These are phyloP conservation scores for Pantherophis vulpinus DNA, from an alignment of 2,797 vertebrate genomes.

Conservation along the genomic window DNA sequence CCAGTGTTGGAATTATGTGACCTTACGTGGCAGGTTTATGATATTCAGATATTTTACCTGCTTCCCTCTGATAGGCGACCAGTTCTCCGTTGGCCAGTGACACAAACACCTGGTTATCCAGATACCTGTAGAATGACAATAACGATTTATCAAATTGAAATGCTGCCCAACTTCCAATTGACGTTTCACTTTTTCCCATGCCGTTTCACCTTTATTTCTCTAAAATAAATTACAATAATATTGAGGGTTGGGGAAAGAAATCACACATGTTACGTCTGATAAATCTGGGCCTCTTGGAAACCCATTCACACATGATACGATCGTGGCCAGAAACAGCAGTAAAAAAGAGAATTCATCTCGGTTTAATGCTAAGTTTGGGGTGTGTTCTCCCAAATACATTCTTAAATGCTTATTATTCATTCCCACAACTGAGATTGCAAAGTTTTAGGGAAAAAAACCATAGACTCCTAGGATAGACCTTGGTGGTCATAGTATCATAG, in stretches of 20 bases:
- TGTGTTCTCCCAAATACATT: too few species aligned
- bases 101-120: slow-evolving; percentile 97
- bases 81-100: slow-evolving; percentile 94
- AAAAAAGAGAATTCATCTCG: neutral
- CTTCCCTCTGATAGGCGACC: slow-evolving; percentile 92
- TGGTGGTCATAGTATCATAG: neutral
- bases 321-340: too few species aligned
- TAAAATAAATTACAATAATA: neutral
- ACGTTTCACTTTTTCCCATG: neutral
- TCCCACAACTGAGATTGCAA: neutral
- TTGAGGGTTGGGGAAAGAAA: neutral
- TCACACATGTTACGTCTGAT: neutral
- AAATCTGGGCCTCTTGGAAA: neutral
- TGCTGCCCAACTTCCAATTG: neutral
- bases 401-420: neutral
- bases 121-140: slow-evolving; percentile 73
- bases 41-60: slow-evolving; percentile 72
- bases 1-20: too few species aligned
- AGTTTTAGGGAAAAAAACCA: neutral
- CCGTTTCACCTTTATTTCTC: neutral
- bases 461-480: neutral
- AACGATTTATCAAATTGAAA: neutral
- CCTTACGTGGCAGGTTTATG: neutral
- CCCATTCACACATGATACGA: neutral
- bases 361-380: neutral